These are phyloP conservation scores for Odontothrips loti DNA, from an alignment of 2,888 invertebrate genomes.

Conservation along the genomic window DNA sequence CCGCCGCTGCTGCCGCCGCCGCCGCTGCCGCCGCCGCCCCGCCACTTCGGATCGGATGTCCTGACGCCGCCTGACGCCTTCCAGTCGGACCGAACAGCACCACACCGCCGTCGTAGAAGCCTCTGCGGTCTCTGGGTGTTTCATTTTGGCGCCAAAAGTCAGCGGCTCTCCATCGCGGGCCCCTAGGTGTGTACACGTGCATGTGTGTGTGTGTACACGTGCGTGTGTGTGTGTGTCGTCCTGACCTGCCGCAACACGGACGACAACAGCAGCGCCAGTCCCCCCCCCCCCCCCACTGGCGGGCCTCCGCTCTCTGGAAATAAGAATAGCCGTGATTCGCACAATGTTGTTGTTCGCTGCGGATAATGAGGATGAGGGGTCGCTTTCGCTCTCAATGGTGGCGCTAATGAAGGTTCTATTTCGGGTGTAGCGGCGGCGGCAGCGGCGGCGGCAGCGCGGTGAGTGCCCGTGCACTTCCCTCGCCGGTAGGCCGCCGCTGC, in stretches of 20 bases:
- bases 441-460: not conserved
- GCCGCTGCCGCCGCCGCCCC: too few species aligned
- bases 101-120: too few species aligned
- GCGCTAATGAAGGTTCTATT: constrained; percentile 17
- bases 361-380: too few species aligned
- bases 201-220: not conserved
- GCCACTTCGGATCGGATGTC: too few species aligned
- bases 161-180: not conserved
- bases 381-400: not conserved
- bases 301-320: not conserved
- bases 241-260: not conserved
- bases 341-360: too few species aligned
- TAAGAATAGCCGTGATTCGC: too few species aligned
- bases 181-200: not conserved
- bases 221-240: not conserved
- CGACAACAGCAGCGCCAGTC: not conserved
- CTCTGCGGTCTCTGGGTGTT: too few species aligned
- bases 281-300: not conserved
- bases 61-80: too few species aligned
- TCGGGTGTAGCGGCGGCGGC: not conserved
- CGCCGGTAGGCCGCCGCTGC: too few species aligned
- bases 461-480: not conserved
- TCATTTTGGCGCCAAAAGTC: too few species aligned
- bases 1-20: too few species aligned
- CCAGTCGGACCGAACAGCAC: too few species aligned